Percentiles rank a stretch among this genome's conserved stretches.
Conservation (phyloP, 2,797 vertebrate species). For the Pteronotus mesoamericanus region DNA sequence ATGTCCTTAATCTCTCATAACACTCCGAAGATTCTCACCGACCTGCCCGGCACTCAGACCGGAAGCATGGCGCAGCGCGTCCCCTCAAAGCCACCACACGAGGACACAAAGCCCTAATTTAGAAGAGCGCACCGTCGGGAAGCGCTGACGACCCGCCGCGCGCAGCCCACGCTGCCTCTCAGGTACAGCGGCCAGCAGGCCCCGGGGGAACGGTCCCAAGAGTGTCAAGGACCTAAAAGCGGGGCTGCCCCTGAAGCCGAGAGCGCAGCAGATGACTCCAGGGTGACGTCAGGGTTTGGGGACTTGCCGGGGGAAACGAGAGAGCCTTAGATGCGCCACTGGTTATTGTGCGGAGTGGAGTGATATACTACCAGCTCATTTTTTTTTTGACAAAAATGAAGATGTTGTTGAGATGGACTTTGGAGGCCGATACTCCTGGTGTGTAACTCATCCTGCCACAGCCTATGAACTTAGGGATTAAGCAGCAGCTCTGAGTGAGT, state of each 20-base stretch:
- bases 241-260: no score
- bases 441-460: neutral
- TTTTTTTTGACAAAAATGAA: slow-evolving; percentile 23
- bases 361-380: neutral
- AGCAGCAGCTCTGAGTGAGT: slow-evolving; percentile 29
- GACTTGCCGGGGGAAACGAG: slow-evolving; percentile 60
- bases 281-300: slow-evolving; percentile 73
- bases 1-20: neutral
- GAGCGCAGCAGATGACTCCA: slow-evolving; percentile 69
- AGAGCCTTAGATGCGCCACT: slow-evolving; percentile 63
- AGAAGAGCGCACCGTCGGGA: neutral
- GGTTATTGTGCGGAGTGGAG: slow-evolving; percentile 23
- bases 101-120: neutral
- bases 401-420: neutral
- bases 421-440: neutral
- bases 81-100: neutral
- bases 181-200: neutral
- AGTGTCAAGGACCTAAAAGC: slow-evolving; percentile 70
- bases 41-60: neutral
- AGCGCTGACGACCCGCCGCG: neutral
- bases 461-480: neutral
- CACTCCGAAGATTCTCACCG: neutral
- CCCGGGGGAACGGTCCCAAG: no score
- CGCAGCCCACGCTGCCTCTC: slow-evolving; percentile 35
- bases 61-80: slow-evolving; percentile 11